phyloP scores from a whole-genome alignment of 1,140 invertebrate species.

The Sweltsa coloradensis region DNA sequence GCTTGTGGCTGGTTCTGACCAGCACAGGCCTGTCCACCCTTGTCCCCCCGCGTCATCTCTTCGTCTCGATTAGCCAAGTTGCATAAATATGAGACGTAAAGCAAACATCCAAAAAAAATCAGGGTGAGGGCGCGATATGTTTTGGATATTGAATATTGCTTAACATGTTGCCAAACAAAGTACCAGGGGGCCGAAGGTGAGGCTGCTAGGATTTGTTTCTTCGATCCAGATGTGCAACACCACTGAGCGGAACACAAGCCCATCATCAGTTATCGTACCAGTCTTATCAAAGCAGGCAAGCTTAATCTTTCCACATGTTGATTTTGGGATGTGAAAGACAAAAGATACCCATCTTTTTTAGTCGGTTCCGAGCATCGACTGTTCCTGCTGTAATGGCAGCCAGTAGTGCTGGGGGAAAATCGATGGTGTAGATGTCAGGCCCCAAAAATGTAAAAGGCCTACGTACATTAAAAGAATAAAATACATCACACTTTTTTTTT shows the following conservation, averaged over 20 bases:
- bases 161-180: conserved; percentile 75
- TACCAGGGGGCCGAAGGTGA: conserved; percentile 36
- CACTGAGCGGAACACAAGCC: conserved; percentile 76
- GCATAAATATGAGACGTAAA: no score
- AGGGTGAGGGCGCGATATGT: no score
- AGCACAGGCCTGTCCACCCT: no score
- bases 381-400: conserved; percentile 90
- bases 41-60: no score
- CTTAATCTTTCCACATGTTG: conserved; percentile 90
- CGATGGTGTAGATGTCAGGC: conserved; percentile 89
- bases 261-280: conserved; percentile 82
- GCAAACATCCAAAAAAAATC: no score
- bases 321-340: conserved; percentile 91
- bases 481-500: no score
- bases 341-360: conserved; percentile 71
- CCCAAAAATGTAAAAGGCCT: no score
- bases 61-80: no score
- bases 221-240: conserved; percentile 32
- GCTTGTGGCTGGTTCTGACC: no score
- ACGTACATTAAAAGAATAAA: no score
- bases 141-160: no score
- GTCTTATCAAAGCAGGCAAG: conserved; percentile 98
- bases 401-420: conserved; percentile 83
- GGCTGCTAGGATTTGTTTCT: conserved; percentile 11
- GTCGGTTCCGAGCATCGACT: conserved; percentile 75